Base-by-base conservation (phyloP, 2,797 vertebrate genomes). In the Oryzias sinensis region DNA sequence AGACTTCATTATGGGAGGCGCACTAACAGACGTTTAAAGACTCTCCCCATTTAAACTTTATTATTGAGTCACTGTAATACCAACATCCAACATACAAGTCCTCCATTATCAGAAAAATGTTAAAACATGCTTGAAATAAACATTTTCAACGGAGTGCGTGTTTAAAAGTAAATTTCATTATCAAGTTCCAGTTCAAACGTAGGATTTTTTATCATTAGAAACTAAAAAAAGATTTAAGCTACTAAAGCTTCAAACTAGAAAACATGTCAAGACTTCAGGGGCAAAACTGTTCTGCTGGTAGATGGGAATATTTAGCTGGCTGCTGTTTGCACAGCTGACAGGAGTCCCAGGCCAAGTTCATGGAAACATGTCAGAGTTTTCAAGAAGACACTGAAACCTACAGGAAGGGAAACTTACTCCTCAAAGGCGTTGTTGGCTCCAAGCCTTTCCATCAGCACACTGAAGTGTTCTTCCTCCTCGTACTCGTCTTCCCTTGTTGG, bases 381-480 rank as follows among this genome's bases (percentile, higher is more conserved):
- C 13, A 42, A 43, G 16, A 16, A 43, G 9, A 18, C 7, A 4
- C 13, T 18, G 44, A 46, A 46, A 20, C 46, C 22, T 46, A 13
- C 20, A 13, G 14, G 2, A 53, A 45, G 40, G 29, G 48, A 13
- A 14, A 84, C 91, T 95, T 89, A 98, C 97, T 97, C 93, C 80
- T 96, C 92, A 74, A 96, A 91, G 70, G 94, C 67, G 0, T 79
- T 94, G 62, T 89, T 92, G 48, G 93, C 93, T 60, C 95, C 96
- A 1, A 99, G 90, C 20, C 62, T 91, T 56, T 95, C 93, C 93
- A 97, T 93, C 7, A 98, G 89, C 86, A 87, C 84, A 68, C 85
- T 83, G 76, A 98, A 98, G 62, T 95, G 93, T 45, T 90, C 85
- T 69, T 97, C 95, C 68, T 95, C 95, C 0, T 97, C 94, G 2